Conservation (phyloP, 2,888 invertebrate genomes). For the Belgica antarctica region DNA sequence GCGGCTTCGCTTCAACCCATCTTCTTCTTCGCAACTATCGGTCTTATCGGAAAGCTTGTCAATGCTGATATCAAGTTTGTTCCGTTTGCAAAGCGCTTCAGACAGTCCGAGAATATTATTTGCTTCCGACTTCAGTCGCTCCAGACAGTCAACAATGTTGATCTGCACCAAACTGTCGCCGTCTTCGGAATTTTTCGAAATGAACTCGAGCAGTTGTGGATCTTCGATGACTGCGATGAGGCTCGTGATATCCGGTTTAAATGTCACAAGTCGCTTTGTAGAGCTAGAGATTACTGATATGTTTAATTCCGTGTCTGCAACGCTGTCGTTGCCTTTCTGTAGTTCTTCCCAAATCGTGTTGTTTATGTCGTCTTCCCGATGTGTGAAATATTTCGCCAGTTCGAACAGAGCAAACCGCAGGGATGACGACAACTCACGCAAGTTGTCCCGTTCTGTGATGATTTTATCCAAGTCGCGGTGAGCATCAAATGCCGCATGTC, state of each 20-base stretch:
- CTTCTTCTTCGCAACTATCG: slow-evolving; percentile 48
- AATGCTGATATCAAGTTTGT: slow-evolving; percentile 3
- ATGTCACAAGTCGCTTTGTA: slow-evolving; percentile 47
- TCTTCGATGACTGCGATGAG: slow-evolving; percentile 63
- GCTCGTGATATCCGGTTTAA: slow-evolving; percentile 62
- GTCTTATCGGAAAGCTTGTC: slow-evolving; percentile 47
- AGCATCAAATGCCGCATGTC: slow-evolving; percentile 54
- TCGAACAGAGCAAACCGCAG: slow-evolving; percentile 67
- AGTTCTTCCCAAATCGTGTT: slow-evolving; percentile 66
- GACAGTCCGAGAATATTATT: slow-evolving; percentile 67
- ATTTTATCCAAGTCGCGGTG: slow-evolving; percentile 52
- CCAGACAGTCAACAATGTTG: slow-evolving; percentile 67
- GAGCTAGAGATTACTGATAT: slow-evolving; percentile 47
- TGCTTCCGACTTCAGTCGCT: slow-evolving; percentile 67
- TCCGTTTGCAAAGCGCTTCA: slow-evolving; percentile 46
- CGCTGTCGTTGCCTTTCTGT: slow-evolving; percentile 45
- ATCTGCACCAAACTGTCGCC: slow-evolving; percentile 61
- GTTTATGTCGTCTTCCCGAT: slow-evolving; percentile 77
- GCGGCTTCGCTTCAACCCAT: slow-evolving; percentile 47
- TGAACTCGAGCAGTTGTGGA: slow-evolving; percentile 59
- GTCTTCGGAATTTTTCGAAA: slow-evolving; percentile 56
- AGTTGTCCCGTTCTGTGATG: slow-evolving; percentile 58
- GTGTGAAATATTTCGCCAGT: slow-evolving; percentile 69
- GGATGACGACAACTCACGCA: slow-evolving; percentile 64
- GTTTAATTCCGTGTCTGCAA: slow-evolving; percentile 49